Base-by-base conservation (phyloP, 2,797 vertebrate species). In the Lycodopsis pacificus region DNA sequence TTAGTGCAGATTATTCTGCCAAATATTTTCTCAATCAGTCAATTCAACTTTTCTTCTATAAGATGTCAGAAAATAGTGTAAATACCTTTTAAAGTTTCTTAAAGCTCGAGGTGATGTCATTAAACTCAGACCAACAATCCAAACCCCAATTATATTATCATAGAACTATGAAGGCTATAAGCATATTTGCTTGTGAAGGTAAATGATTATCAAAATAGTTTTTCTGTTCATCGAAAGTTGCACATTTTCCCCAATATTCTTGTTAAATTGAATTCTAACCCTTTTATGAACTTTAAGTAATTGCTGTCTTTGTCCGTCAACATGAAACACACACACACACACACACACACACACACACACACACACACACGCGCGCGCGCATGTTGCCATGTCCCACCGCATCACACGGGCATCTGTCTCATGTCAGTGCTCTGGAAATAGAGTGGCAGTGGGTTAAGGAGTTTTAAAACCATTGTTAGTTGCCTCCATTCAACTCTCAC, bases 381-480 rank as follows among this genome's bases (percentile, higher is more conserved):
- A 54, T 27, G 1, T 17, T 34, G 32, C 27, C 22, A 78, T 71
- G 54, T 48, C 54, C 42, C 3, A 32, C n/a, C 44, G 42, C 30
- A 42, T 42, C 40, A 42, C 40, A 5, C 11, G 13, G 40, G 67
- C 54, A 72, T 68, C 9, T 14, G 54, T 71, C 25, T 82, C 71
- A 63, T 58, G 36, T 71, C 67, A 36, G 25, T 34, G 48, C 34
- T 57, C 12, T 78, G 34, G 72, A 42, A 76, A 70, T 10, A 70
- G 65, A 62, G 40, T n/a, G 44, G 65, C 9, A 48, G 7, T 38
- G 17, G n/a, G 44, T 71, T 51, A 42, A 58, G 42, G 10, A 30
- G 27, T 58, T 82, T 71, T 53, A 82, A 53, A 73, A 19, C 32
- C 38, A 54, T 67, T 64, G 61, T 32, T 66, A n/a, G 62, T 61